phyloP scores from a whole-genome alignment of 2,113 vertebrate genomes.

The Otocyon megalotis region DNA sequence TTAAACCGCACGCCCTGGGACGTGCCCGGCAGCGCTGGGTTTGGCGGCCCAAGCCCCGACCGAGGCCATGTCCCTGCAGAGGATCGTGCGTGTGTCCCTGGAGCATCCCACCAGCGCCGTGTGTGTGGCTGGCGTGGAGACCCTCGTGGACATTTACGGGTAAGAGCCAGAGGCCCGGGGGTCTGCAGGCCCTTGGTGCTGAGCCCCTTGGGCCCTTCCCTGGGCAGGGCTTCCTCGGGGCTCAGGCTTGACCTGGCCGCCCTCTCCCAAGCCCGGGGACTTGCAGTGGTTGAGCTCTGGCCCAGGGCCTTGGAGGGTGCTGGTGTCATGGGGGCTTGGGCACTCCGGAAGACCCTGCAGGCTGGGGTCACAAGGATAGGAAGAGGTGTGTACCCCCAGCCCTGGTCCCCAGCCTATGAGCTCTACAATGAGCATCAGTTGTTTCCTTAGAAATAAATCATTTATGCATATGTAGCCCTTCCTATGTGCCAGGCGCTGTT shows the following conservation, averaged over 20 bases:
- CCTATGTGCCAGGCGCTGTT: neutral
- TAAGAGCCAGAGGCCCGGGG: constrained; percentile 73
- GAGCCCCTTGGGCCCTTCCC: neutral
- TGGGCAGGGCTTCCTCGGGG: neutral
- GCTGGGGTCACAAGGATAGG: neutral
- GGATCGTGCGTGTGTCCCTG: constrained; percentile 84
- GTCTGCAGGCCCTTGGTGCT: neutral
- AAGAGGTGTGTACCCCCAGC: fast-evolving
- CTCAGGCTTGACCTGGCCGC: neutral
- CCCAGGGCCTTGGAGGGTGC: neutral
- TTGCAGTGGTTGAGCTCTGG: neutral
- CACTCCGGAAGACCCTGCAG: neutral
- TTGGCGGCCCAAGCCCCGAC: constrained; percentile 42
- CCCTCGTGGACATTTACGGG: constrained; percentile 85
- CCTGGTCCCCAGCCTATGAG: neutral
- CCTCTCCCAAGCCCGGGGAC: neutral
- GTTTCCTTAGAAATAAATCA: neutral
- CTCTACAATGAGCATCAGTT: neutral
- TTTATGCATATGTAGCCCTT: neutral
- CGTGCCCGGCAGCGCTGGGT: neutral
- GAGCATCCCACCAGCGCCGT: constrained; percentile 83
- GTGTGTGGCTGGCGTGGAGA: constrained; percentile 86
- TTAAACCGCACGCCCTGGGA: neutral
- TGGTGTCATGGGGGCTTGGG: neutral
- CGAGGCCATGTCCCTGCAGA: constrained; percentile 81